Evolutionary conservation across 1,140 invertebrate genomes (phyloP), one percentile per base, ranked within the genome.

Genomic region (Macrostomum lignano): DNA sequence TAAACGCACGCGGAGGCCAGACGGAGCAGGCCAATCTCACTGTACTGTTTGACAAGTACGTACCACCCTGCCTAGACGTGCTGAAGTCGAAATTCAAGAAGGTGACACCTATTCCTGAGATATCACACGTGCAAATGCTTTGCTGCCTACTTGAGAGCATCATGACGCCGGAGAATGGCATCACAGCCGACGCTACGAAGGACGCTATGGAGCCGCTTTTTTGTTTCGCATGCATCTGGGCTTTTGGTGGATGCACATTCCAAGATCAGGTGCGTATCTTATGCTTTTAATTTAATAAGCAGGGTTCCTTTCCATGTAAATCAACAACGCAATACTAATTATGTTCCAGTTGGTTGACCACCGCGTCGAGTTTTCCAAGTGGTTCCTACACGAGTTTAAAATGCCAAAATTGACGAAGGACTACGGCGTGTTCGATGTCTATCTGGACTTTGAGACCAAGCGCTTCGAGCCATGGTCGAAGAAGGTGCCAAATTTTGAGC

Each of bases 361-460:
- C 68, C 66, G 78, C 31, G 71, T 72, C 29, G 79, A 91, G 52
- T 91, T 88, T 50, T 78, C 74, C 7, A 88, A 88, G 63, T 91
- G 82, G 82, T 93, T 77, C 74, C 58, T 71, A 3, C 81, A 76
- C 48, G 84, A 91, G 54, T 91, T 88, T 51, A 91, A 88, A 56
- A 73, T 71, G 25, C 64, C 91, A 9, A 84, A 81, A 58, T 91
- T 88, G 57, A 81, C 82, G 1, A 44, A 48, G 14, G 46, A 50
- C 21, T 57, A 24, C 3, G 84, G 76, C 5, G 77, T 93, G 7
- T 93, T 93, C 53, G 82, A 91, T 60, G 88, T 74, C 51, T 91
- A 70, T 46, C 74, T 91, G 47, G 78, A 91, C 51, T 48, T 65
- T 13, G 78, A 86, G 54, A 73, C 71, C 0, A 81, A 82, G 54